These are phyloP conservation scores for Hoplodrina blanda DNA, from an alignment of 2,888 invertebrate genomes.

Conservation along the genomic window DNA sequence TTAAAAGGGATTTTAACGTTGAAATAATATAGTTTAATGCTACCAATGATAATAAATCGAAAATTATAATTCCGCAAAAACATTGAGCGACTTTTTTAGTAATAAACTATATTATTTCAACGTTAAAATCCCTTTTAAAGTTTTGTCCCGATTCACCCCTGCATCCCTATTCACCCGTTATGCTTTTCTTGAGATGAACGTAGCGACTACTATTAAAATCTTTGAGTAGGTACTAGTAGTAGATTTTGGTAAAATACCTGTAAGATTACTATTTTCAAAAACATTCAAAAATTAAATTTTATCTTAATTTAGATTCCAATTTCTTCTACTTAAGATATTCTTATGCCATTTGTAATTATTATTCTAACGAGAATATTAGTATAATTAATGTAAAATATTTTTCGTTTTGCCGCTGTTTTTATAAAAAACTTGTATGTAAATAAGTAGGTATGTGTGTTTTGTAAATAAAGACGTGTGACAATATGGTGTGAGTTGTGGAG, in stretches of 20 bases:
- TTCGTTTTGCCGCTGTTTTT: background rate
- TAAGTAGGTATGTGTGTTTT: constrained; percentile 23
- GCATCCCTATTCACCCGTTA: too few species aligned
- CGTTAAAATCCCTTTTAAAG: too few species aligned
- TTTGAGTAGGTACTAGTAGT: background rate
- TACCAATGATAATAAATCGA: too few species aligned
- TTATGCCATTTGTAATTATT: background rate
- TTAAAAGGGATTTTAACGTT: too few species aligned
- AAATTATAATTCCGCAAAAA: too few species aligned
- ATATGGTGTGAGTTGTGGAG: constrained; percentile 24
- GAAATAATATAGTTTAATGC: too few species aligned
- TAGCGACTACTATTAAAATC: background rate
- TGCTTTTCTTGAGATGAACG: background rate
- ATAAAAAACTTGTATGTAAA: constrained; percentile 24
- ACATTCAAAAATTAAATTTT: background rate
- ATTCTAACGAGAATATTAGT: background rate
- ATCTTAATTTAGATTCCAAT: background rate
- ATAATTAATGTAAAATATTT: background rate
- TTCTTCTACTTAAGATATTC: constrained; percentile 9
- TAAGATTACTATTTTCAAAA: constrained; percentile 3
- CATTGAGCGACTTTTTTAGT: too few species aligned
- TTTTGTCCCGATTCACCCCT: too few species aligned
- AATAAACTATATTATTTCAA: too few species aligned
- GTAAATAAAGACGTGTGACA: constrained; percentile 39
- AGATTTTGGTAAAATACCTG: background rate